phyloP scores from a whole-genome alignment of 1,140 invertebrate species.

The Pentalonia nigronervosa region DNA sequence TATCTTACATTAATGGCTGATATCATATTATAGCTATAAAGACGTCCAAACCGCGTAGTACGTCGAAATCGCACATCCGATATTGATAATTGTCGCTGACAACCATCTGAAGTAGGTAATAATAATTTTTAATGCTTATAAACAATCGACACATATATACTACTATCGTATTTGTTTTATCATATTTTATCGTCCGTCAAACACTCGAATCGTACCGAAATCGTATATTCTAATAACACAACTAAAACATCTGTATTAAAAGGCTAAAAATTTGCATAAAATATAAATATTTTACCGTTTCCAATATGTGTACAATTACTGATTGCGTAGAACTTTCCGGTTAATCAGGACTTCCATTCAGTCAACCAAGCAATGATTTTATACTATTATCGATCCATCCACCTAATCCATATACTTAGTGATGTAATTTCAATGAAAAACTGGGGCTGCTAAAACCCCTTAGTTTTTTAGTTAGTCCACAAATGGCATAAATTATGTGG shows the following conservation, averaged over 20 bases:
- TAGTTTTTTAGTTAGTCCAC: background rate
- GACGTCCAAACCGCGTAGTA: background rate
- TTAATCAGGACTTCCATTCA: background rate
- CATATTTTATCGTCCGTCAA: background rate
- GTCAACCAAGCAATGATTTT: background rate
- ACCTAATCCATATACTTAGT: background rate
- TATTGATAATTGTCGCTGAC: background rate
- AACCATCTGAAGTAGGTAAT: background rate
- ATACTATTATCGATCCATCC: background rate
- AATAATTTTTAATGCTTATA: background rate
- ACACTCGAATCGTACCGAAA: background rate
- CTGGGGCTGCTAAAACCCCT: background rate
- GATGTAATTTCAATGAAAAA: background rate
- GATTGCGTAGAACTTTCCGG: background rate
- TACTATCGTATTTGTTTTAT: background rate
- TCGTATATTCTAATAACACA: background rate
- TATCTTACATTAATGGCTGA: background rate
- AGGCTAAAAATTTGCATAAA: background rate
- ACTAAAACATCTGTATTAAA: background rate
- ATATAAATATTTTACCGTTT: background rate
- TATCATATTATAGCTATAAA: background rate
- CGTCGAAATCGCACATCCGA: background rate
- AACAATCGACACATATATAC: background rate
- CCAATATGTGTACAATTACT: background rate
- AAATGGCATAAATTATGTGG: background rate